Percentiles rank a stretch among this genome's conserved stretches.
Evolutionary conservation across 2,888 invertebrate genomes (phyloP).

Genomic region (Lasius platythorax): DNA sequence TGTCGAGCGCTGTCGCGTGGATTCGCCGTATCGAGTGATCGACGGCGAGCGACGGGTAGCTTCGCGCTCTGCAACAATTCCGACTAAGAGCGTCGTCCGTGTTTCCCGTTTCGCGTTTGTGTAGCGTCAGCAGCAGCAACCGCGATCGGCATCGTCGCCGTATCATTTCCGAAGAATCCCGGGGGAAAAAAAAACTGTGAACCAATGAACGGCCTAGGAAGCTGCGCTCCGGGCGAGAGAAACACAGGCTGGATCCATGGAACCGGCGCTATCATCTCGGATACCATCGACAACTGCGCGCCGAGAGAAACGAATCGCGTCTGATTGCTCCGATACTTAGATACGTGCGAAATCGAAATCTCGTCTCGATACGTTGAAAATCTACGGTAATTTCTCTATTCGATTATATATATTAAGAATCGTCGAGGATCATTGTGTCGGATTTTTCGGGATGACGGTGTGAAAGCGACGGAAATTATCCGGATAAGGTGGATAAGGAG

Average conservation of each 20-base stretch:
- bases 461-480: neutral
- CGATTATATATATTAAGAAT: neutral
- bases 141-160: neutral
- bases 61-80: neutral
- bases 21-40: slow-evolving; percentile 62
- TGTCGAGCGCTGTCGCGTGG: slow-evolving; percentile 51
- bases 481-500: slow-evolving; percentile 12
- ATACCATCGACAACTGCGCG: slow-evolving; percentile 58
- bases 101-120: neutral
- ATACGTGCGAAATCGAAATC: neutral
- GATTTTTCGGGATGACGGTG: slow-evolving; percentile 26
- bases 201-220: slow-evolving; percentile 69
- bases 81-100: neutral
- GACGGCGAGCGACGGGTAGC: slow-evolving; percentile 71
- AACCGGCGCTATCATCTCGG: slow-evolving; percentile 60
- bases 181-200: slow-evolving; percentile 35
- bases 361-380: neutral
- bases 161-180: neutral
- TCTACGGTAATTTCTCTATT: neutral
- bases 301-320: slow-evolving; percentile 52
- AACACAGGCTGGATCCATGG: slow-evolving; percentile 74
- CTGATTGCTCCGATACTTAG: slow-evolving; percentile 49
- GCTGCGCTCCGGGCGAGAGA: slow-evolving; percentile 68
- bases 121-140: neutral
- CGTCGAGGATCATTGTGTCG: neutral